Conservation (phyloP, 2,888 invertebrate species). For the Spodoptera littoralis region DNA sequence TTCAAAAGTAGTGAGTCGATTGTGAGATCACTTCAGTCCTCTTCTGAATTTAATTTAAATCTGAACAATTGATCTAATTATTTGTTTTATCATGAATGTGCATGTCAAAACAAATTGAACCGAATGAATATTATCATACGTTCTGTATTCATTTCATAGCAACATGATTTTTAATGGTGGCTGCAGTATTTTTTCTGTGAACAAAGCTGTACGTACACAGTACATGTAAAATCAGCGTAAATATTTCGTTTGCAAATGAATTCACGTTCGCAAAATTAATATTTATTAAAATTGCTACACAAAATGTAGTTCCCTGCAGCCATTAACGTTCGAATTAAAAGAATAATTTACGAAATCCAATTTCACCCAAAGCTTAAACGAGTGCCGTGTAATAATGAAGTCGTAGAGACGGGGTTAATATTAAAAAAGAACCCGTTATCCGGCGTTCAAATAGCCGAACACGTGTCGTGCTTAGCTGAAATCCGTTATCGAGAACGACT, state of each 20-base stretch:
- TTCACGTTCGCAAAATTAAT: conserved; percentile 21
- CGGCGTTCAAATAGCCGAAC: conserved; percentile 68
- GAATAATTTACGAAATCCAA: conserved; percentile 58
- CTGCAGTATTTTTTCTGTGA: too few species aligned
- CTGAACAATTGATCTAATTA: too few species aligned
- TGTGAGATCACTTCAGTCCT: too few species aligned
- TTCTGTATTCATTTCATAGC: too few species aligned
- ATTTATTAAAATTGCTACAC: conserved; percentile 21
- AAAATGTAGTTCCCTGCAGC: conserved; percentile 25
- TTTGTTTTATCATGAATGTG: too few species aligned
- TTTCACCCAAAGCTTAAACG: conserved; percentile 55
- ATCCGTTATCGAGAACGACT: conserved; percentile 84
- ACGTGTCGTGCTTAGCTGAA: conserved; percentile 86
- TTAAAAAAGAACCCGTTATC: conserved; percentile 65
- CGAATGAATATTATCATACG: neutral
- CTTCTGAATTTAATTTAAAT: too few species aligned
- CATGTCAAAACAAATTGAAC: too few species aligned
- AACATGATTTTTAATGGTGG: too few species aligned
- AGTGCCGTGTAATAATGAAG: conserved; percentile 53
- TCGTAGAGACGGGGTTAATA: conserved; percentile 51
- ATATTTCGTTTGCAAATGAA: conserved; percentile 1
- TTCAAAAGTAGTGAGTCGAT: too few species aligned
- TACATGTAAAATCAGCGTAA: neutral
- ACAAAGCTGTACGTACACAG: neutral
- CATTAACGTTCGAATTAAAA: conserved; percentile 29